Base-by-base conservation (phyloP, 2,888 invertebrate genomes). In the Coremacera marginata region DNA sequence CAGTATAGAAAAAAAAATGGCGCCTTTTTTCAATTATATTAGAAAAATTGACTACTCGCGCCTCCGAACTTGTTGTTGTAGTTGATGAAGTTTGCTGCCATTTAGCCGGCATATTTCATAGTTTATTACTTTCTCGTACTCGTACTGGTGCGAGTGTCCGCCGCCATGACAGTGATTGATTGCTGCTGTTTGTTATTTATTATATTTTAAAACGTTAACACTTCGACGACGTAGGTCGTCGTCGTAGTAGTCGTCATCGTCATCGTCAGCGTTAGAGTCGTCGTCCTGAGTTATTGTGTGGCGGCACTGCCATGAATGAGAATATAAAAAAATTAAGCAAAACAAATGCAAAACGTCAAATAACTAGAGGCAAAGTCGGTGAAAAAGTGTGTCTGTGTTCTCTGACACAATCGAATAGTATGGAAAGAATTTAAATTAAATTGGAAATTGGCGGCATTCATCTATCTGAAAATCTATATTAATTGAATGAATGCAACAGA, bases 141-240 rank as follows among this genome's bases (percentile, higher is more conserved):
- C 25, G 51, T 49, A 16, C 1, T 51, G 25, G 25, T 16, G n/a
- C 7, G 57, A 57, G 22, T 62, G 52, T 34, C 63, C 52, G 63
- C 63, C 65, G 52, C 52, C 25, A 52, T 44, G 74, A 74, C 65
- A 57, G 55, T 74, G 74, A 74, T 74, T 52, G 74, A 74, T 73
- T 27, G 63, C 52, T 25, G 55, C 19, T 55, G 65, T 16, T 19
- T 62, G 37, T 73, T 49, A 52, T 65, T 73, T 73, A 73, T 73
- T 73, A 65, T 55, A 65, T 73, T 73, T 73, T 51, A 51, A 63
- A 73, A 65, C 63, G 55, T 52, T 49, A 63, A 63, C 73, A 65
- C 65, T 25, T 34, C 73, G n/a, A 65, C 73, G 63, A 73, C 73
- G 73, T 63, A 49, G 73, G 52, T 73, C 73, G 71, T 11, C 49